phyloP scores from a whole-genome alignment of 2,888 invertebrate species.

The Bursaphelenchus okinawaensis region DNA sequence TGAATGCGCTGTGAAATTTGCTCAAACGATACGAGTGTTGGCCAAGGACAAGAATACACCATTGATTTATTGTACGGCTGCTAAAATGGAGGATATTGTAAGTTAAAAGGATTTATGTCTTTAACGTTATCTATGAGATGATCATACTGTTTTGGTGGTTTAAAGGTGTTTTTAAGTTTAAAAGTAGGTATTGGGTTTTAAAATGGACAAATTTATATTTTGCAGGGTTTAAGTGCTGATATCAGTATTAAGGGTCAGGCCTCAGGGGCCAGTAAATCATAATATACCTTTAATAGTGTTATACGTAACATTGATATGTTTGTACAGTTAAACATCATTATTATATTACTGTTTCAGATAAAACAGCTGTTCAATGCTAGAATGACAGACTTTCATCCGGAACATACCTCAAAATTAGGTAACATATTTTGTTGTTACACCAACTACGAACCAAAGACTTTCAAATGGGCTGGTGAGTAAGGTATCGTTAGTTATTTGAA shows the following conservation, averaged over 20 bases:
- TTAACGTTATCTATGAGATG: no score
- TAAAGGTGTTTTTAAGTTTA: neutral
- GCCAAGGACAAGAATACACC: slow-evolving; percentile 67
- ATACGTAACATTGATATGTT: no score
- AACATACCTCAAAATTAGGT: slow-evolving; percentile 80
- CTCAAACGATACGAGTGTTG: slow-evolving; percentile 56
- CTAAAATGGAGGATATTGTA: slow-evolving; percentile 71
- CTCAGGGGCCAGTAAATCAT: no score
- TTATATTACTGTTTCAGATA: slow-evolving; percentile 20
- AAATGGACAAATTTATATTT: no score
- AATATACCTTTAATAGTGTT: no score
- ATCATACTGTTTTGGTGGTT: no score
- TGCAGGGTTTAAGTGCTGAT: no score
- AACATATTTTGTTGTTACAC: slow-evolving; percentile 87
- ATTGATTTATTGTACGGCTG: slow-evolving; percentile 79
- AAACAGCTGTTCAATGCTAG: slow-evolving; percentile 16
- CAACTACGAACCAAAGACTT: slow-evolving; percentile 64
- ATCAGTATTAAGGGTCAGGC: no score
- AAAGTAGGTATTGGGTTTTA: no score
- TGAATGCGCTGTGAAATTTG: slow-evolving; percentile 58
- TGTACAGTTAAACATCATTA: neutral
- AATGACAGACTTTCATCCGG: slow-evolving; percentile 70
- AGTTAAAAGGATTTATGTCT: no score
- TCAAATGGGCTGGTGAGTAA: slow-evolving; percentile 4
- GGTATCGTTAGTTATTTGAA: neutral